Evolutionary conservation across 2,113 vertebrate species (phyloP).

Genomic region (Malaclemys terrapin): DNA sequence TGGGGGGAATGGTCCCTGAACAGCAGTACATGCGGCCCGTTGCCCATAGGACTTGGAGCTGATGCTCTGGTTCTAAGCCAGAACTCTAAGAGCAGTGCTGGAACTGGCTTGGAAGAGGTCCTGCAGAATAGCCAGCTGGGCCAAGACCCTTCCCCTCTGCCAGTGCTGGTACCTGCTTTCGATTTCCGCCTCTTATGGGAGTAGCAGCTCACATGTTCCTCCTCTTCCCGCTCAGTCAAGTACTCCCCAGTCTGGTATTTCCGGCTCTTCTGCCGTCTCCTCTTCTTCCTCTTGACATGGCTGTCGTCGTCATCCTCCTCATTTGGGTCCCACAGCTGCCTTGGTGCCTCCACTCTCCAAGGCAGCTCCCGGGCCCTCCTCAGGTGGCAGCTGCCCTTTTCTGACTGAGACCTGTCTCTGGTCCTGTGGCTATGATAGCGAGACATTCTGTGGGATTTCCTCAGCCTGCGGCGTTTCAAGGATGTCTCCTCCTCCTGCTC

Average conservation of each 20-base stretch:
- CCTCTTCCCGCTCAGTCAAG: constrained; percentile 88
- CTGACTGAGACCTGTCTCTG: constrained; percentile 74
- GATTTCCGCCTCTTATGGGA: constrained; percentile 76
- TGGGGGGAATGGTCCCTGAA: background rate
- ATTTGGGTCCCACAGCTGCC: constrained; percentile 78
- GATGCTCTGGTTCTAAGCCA: background rate
- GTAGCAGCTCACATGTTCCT: constrained; percentile 76
- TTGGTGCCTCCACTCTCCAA: constrained; percentile 79
- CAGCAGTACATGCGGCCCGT: background rate
- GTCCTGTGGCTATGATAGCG: constrained; percentile 75
- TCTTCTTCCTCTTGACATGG: constrained; percentile 86
- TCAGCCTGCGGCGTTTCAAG: constrained; percentile 77
- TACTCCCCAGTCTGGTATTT: constrained; percentile 97
- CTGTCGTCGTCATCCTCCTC: constrained; percentile 78
- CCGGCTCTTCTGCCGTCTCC: constrained; percentile 90
- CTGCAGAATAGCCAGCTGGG: background rate
- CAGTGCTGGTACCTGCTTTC: constrained; percentile 74
- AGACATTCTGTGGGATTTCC: constrained; percentile 77
- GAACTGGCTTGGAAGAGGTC: background rate
- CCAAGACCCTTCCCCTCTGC: background rate
- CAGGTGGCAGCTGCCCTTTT: constrained; percentile 75
- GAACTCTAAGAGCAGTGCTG: background rate
- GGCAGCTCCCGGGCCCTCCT: constrained; percentile 80
- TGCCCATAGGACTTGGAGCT: background rate
- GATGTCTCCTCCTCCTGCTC: constrained; percentile 69